Conservation (phyloP, 2,888 invertebrate genomes). For the Macrosoma leucophasiata region DNA sequence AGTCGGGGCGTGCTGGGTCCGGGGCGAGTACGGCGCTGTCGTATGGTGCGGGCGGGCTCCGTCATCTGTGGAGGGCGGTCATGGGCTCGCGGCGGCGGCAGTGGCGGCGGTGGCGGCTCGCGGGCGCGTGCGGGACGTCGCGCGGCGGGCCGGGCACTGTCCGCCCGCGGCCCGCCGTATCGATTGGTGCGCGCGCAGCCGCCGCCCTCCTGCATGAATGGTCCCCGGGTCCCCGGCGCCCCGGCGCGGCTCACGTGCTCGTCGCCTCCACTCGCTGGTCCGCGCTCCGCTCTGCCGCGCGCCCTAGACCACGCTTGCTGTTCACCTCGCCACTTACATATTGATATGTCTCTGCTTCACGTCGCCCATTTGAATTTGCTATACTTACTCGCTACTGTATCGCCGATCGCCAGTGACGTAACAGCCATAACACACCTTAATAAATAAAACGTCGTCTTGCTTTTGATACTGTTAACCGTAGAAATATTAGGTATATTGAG, state of each 20-base stretch:
- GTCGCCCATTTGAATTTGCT: too few relatives aligned
- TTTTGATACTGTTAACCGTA: too few relatives aligned
- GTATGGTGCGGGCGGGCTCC: constrained; percentile 66
- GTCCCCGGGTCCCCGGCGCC: constrained; percentile 61
- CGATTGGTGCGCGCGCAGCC: constrained; percentile 59
- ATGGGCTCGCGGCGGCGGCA: constrained; percentile 49
- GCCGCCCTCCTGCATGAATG: constrained; percentile 62
- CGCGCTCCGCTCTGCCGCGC: constrained; percentile 31
- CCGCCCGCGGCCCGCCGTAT: constrained; percentile 57
- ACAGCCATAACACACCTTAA: too few relatives aligned
- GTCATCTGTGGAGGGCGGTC: constrained; percentile 72
- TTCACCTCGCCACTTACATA: constrained; percentile 23
- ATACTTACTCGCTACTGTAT: too few relatives aligned
- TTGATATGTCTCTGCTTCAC: too few relatives aligned
- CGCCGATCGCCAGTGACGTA: too few relatives aligned
- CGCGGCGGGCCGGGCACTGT: constrained; percentile 62
- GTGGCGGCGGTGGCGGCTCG: constrained; percentile 42
- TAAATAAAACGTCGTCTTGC: too few relatives aligned
- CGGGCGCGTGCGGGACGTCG: too few relatives aligned
- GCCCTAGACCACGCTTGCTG: constrained; percentile 24
- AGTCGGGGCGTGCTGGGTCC: constrained; percentile 49
- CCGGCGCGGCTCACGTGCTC: constrained; percentile 67
- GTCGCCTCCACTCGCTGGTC: constrained; percentile 33
- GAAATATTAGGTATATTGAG: too few relatives aligned
- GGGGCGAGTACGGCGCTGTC: constrained; percentile 48